Conservation (phyloP, 2,888 invertebrate species). For the Sesia bembeciformis region DNA sequence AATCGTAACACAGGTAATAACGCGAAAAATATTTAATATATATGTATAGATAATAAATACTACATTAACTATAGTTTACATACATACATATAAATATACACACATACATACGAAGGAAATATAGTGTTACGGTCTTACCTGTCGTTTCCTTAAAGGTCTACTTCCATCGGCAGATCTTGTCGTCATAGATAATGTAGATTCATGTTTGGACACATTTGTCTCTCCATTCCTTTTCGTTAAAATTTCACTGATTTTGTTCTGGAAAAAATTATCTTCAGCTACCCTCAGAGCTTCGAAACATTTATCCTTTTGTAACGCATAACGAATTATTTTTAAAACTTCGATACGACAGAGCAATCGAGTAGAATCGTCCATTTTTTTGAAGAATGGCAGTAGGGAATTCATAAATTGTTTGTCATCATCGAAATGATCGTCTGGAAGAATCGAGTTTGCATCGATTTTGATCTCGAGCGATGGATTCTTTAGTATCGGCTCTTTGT, state of each 20-base stretch:
- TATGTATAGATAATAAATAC: neutral
- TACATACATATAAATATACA: constrained; percentile 1
- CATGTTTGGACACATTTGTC: constrained; percentile 11
- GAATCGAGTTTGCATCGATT: constrained; percentile 54
- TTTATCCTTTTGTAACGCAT: constrained; percentile 52
- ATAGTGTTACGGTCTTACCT: constrained; percentile 19
- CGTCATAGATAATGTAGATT: constrained; percentile 29
- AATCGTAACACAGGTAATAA: no score
- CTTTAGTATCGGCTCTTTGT: constrained; percentile 28
- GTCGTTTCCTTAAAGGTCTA: constrained; percentile 50
- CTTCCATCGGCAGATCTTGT: constrained; percentile 61
- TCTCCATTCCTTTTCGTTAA: constrained; percentile 9
- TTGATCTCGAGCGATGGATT: constrained; percentile 44
- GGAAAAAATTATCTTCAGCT: constrained; percentile 45
- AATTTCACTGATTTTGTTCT: constrained; percentile 29
- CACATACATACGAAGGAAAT: no score
- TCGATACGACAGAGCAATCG: constrained; percentile 55
- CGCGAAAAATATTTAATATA: no score
- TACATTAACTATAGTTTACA: neutral
- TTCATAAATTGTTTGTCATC: constrained; percentile 64
- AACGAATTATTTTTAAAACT: constrained; percentile 53
- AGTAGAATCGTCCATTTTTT: constrained; percentile 64
- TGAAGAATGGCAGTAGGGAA: constrained; percentile 54
- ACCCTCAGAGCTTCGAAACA: constrained; percentile 46
- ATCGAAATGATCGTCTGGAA: constrained; percentile 60